A percentile compares a stretch with the other conserved stretches of the same genome.
Conservation (phyloP, 2,797 vertebrate genomes). For the Ataeniobius toweri region DNA sequence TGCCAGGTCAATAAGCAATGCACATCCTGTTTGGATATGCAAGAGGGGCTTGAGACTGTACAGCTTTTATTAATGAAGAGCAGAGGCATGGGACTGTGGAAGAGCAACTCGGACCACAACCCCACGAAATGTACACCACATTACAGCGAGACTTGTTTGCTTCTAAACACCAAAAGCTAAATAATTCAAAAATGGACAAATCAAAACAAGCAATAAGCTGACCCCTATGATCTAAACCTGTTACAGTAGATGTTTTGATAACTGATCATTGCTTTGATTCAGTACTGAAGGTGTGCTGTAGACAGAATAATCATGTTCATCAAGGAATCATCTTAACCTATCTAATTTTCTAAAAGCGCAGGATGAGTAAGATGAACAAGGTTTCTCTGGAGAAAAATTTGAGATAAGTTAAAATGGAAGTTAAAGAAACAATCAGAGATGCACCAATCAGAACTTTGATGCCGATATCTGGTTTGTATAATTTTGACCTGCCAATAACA, state of each 20-base stretch:
- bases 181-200: background rate
- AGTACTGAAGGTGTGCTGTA: background rate
- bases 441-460: too few species aligned
- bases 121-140: background rate
- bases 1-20: slow-evolving; percentile 33
- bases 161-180: background rate
- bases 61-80: slow-evolving; percentile 17
- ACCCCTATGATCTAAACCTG: background rate
- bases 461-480: too few species aligned
- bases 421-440: too few species aligned
- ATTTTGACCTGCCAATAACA: too few species aligned
- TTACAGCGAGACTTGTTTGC: background rate
- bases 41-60: slow-evolving; percentile 20
- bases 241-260: background rate
- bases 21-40: slow-evolving; percentile 28
- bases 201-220: background rate
- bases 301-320: background rate
- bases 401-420: too few species aligned
- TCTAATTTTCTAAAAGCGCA: too few species aligned
- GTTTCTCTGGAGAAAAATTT: too few species aligned
- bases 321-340: too few species aligned
- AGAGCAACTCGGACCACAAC: background rate
- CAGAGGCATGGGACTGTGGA: slow-evolving; percentile 3
- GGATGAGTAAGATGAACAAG: too few species aligned
- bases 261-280: background rate